Evolutionary conservation across 2,797 vertebrate genomes (phyloP).

Genomic region (Microchirus variegatus): DNA sequence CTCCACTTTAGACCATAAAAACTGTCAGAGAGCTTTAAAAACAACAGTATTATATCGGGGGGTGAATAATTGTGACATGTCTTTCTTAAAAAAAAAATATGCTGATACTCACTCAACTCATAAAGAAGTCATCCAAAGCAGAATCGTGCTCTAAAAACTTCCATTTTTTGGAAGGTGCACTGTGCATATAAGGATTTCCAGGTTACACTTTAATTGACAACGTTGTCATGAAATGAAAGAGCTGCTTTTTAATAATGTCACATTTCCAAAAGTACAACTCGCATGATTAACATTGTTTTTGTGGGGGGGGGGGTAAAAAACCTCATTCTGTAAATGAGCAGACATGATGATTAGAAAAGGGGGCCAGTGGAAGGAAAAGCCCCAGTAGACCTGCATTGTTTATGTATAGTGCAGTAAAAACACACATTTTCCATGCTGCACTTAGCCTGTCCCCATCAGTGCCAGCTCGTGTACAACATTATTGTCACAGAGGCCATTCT

Average conservation of each 20-base stretch:
- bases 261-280: slow-evolving; percentile 3
- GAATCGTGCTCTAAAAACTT: too few species aligned
- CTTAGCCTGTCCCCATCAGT: slow-evolving; percentile 32
- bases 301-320: slow-evolving; percentile 1
- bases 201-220: background rate
- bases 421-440: slow-evolving; percentile 49
- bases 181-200: background rate
- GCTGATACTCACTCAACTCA: too few species aligned
- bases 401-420: slow-evolving; percentile 54
- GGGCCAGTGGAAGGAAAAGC: slow-evolving; percentile 22
- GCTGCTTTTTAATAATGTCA: background rate
- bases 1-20: too few species aligned
- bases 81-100: too few species aligned
- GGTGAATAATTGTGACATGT: too few species aligned
- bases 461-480: slow-evolving; percentile 40
- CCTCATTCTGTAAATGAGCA: background rate
- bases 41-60: too few species aligned
- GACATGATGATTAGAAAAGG: slow-evolving; percentile 40
- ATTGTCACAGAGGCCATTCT: slow-evolving; percentile 42
- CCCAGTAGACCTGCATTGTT: slow-evolving; percentile 51
- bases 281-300: slow-evolving; percentile 3
- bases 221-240: background rate
- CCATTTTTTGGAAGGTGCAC: too few species aligned
- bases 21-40: too few species aligned
- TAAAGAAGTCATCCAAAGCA: too few species aligned